A percentile compares a stretch with the other conserved stretches of the same genome.
Evolutionary conservation across 1,140 invertebrate species (phyloP).

Genomic region (Drosophila sturtevanti): DNA sequence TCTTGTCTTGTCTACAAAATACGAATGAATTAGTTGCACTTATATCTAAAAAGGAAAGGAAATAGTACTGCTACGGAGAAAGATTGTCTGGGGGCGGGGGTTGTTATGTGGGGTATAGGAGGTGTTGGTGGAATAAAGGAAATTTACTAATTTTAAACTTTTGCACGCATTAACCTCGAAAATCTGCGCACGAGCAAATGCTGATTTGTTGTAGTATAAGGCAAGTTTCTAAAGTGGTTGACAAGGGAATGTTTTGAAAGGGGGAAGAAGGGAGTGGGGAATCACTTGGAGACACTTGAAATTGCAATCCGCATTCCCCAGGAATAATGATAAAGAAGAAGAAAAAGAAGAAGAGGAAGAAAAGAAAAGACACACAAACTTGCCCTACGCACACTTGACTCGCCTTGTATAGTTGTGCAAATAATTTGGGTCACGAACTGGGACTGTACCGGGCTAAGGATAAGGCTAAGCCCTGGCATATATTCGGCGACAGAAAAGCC

Average conservation of each 20-base stretch:
- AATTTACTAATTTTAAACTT: constrained; percentile 80
- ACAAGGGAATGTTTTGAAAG: not conserved
- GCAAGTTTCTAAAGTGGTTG: not conserved
- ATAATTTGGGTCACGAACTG: constrained; percentile 78
- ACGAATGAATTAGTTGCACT: constrained; percentile 81
- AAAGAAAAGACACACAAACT: constrained; percentile 30
- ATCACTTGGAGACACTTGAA: constrained; percentile 64
- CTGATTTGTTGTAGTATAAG: constrained; percentile 29
- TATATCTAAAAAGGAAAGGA: constrained; percentile 39
- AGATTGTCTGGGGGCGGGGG: too few species aligned
- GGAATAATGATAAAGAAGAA: not conserved
- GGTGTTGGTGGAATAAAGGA: constrained; percentile 35
- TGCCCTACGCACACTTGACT: constrained; percentile 23
- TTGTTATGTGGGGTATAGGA: not conserved
- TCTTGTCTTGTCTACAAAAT: constrained; percentile 53
- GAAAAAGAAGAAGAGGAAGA: constrained; percentile 19
- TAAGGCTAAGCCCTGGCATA: constrained; percentile 20
- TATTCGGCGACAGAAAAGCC: constrained; percentile 50
- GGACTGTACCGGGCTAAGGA: constrained; percentile 24
- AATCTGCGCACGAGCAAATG: constrained; percentile 67
- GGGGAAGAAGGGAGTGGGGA: not conserved
- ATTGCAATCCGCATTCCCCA: constrained; percentile 39
- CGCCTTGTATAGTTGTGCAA: constrained; percentile 54
- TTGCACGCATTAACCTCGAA: constrained; percentile 78
- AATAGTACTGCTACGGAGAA: not conserved